phyloP scores from a whole-genome alignment of 1,140 invertebrate genomes.

The Achroia grisella region DNA sequence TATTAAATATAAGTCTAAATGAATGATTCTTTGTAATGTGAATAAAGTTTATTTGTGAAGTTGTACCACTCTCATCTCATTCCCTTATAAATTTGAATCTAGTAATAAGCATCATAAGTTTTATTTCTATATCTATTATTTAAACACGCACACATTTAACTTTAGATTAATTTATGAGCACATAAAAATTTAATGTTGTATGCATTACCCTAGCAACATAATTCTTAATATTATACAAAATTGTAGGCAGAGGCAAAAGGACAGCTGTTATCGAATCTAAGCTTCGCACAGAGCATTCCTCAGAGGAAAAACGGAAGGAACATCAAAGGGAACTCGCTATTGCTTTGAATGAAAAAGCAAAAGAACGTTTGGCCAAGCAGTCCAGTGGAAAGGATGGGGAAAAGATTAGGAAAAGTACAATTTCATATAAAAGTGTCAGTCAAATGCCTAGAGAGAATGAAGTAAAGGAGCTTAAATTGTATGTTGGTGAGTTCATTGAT shows the following conservation, averaged over 20 bases:
- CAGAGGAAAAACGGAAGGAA: constrained; percentile 97
- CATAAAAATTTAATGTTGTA: no score
- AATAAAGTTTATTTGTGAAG: no score
- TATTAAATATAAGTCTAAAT: no score
- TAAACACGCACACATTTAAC: no score
- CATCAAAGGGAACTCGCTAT: constrained; percentile 97
- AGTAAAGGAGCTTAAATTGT: constrained; percentile 95
- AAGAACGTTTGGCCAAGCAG: constrained; percentile 91
- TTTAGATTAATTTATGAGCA: no score
- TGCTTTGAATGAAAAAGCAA: constrained; percentile 93
- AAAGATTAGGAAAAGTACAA: constrained; percentile 93
- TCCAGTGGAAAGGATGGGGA: constrained; percentile 90
- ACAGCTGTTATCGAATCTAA: constrained; percentile 97
- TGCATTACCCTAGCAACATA: no score
- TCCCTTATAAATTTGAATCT: no score
- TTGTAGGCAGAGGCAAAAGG: constrained; percentile 86
- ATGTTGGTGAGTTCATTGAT: constrained; percentile 81
- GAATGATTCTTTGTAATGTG: no score
- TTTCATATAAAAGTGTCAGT: constrained; percentile 94
- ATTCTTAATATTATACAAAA: neutral
- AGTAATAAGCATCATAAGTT: no score
- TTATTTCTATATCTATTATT: no score
- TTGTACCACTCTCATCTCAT: no score
- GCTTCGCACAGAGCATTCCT: constrained; percentile 94
- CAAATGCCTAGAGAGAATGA: constrained; percentile 96